Conservation (phyloP, 2,797 vertebrate genomes). For the Thunnus albacares region DNA sequence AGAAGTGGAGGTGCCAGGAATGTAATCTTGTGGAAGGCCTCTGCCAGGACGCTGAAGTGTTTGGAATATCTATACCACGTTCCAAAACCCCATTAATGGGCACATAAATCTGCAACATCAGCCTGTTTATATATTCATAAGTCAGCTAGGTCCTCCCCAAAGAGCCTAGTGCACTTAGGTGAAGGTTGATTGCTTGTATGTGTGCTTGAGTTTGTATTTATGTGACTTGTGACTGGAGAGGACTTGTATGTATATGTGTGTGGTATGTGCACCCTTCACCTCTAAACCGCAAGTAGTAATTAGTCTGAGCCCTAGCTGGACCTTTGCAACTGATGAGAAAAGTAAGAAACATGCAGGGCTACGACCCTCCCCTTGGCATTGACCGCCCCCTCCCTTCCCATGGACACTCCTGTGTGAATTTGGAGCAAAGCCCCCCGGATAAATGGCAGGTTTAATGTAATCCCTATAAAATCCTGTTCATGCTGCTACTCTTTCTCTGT, state of each 20-base stretch:
- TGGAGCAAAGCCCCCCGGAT: slow-evolving; percentile 80
- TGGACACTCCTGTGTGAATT: slow-evolving; percentile 78
- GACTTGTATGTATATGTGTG: slow-evolving; percentile 51
- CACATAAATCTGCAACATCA: slow-evolving; percentile 74
- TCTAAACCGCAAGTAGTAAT: slow-evolving; percentile 68
- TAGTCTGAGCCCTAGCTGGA: slow-evolving; percentile 52
- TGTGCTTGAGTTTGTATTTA: slow-evolving; percentile 35
- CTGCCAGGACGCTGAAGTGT: slow-evolving; percentile 73
- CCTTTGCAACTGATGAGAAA: slow-evolving; percentile 63
- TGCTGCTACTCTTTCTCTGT: slow-evolving; percentile 81
- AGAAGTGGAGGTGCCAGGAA: slow-evolving; percentile 68
- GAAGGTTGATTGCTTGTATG: slow-evolving; percentile 18
- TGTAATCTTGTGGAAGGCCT: slow-evolving; percentile 61
- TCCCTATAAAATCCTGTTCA: slow-evolving; percentile 84
- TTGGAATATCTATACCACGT: slow-evolving; percentile 68
- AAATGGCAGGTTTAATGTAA: slow-evolving; percentile 87
- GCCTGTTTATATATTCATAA: slow-evolving; percentile 77
- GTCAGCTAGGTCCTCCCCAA: slow-evolving; percentile 51
- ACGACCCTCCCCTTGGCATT: slow-evolving; percentile 63
- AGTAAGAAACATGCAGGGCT: slow-evolving; percentile 62
- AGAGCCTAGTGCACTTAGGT: slow-evolving; percentile 25
- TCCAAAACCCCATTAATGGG: slow-evolving; percentile 77
- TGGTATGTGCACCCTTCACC: slow-evolving; percentile 60
- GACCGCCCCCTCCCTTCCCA: slow-evolving; percentile 65
- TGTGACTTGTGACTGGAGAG: slow-evolving; percentile 19